Conservation (phyloP, 2,797 vertebrate genomes). For the Anomalospiza imberbis region DNA sequence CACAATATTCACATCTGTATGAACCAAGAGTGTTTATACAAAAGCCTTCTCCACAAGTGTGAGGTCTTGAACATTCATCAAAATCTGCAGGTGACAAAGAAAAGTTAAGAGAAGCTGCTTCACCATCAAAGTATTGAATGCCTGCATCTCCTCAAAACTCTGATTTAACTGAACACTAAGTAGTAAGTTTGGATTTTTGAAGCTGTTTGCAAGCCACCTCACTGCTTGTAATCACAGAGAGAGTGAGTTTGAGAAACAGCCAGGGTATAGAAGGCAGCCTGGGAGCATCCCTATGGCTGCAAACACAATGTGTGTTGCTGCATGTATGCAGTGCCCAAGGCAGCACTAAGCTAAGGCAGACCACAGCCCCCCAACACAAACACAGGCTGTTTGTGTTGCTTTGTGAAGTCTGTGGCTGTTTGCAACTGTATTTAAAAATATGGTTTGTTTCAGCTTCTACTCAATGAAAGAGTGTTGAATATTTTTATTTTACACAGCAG, state of each 20-base stretch:
- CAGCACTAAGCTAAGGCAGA: background rate
- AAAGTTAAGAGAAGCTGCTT: background rate
- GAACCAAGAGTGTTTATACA: slow-evolving; percentile 80
- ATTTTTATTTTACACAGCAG: background rate
- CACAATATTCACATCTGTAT: slow-evolving; percentile 81
- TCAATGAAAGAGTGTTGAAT: background rate
- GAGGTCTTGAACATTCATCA: slow-evolving; percentile 78
- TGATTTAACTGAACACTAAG: background rate
- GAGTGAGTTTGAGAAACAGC: background rate
- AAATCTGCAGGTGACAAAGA: slow-evolving; percentile 70
- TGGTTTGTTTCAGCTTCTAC: background rate
- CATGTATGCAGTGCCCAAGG: background rate
- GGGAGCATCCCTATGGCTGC: background rate
- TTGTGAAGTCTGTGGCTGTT: background rate
- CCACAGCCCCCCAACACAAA: background rate
- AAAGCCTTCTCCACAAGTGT: slow-evolving; percentile 75
- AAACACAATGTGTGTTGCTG: background rate
- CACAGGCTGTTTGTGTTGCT: background rate
- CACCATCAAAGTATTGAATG: background rate
- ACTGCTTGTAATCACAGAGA: background rate
- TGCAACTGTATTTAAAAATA: background rate
- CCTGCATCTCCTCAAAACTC: background rate
- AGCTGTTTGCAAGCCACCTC: background rate
- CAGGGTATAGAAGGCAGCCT: background rate
- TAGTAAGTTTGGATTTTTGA: background rate